A percentile compares a stretch with the other conserved stretches of the same genome.
Conservation (phyloP, 2,113 vertebrate genomes). For the Sinocyclocheilus grahami region DNA sequence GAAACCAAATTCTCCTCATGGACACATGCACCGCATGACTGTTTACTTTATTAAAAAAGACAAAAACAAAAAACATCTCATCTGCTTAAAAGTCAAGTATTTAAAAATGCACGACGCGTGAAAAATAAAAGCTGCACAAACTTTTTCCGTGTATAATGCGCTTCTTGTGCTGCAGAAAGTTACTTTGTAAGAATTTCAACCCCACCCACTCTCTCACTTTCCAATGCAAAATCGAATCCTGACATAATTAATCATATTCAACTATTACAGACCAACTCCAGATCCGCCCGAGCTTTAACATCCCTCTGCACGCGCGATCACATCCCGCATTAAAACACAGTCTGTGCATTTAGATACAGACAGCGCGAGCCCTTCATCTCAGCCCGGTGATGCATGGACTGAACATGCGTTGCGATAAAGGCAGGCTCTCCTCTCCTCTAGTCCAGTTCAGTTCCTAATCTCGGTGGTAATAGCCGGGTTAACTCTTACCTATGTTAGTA, state of each 20-base stretch:
- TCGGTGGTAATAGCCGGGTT: conserved; percentile 62
- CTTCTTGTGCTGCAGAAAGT: conserved; percentile 66
- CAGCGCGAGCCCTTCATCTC: conserved; percentile 64
- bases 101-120: neutral
- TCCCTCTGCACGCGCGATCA: conserved; percentile 56
- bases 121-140: neutral
- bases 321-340: conserved; percentile 69
- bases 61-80: neutral
- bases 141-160: neutral
- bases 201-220: conserved; percentile 73
- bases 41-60: conserved; percentile 56
- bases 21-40: conserved; percentile 87
- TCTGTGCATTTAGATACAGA: conserved; percentile 70
- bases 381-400: conserved; percentile 11
- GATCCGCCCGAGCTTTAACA: conserved; percentile 71
- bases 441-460: conserved; percentile 74
- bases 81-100: neutral
- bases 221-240: conserved; percentile 64
- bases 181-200: conserved; percentile 77
- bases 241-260: conserved; percentile 67
- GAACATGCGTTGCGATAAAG: conserved; percentile 50
- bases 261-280: conserved; percentile 71
- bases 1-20: conserved; percentile 64
- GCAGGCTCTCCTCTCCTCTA: conserved; percentile 63
- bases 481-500: conserved; percentile 90